Base-by-base conservation (phyloP, 1,140 invertebrate species). In the Drosophila sechellia region DNA sequence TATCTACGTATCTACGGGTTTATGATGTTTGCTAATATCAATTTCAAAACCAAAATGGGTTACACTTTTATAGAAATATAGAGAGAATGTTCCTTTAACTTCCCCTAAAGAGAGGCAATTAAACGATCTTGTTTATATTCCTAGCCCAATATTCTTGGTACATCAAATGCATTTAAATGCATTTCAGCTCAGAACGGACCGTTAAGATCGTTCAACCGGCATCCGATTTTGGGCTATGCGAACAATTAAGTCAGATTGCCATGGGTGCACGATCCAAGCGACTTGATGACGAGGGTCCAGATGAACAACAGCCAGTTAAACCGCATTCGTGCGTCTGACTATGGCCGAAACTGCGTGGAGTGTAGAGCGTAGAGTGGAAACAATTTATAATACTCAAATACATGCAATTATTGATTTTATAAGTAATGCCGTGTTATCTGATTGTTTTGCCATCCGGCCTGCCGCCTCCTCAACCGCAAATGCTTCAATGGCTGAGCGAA, bases 351-450 rank as follows among this genome's bases (percentile, higher is more conserved):
- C 68, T 69, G 50, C 50, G 35, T 37, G 4, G 35, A 37, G 49
- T 42, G 50, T 69, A 46, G 64, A 69, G 64, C 64, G 37, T 40
- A 20, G 61, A 68, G 59, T 3, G 22, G 6, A 54, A 40, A 35
- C 17, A 48, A 71, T 70, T 70, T 70, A 46, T 42, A 59, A 52
- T 48, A 35, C 39, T 46, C 49, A 58, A 66, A 48, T 66, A 55
- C 35, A 76, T 68, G 53, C 54, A 57, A 70, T 74, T 81, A 87
- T 86, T 77, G 81, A 86, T 86, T 76, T 78, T 60, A 66, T 64
- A 79, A 70, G 65, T 83, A 63, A 64, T 73, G 83, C 63, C 71
- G 68, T 64, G 64, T 61, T 73, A 60, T 66, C 60, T 57, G 79
- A 73, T 77, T 63, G 57, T 72, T 79, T 64, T 48, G 59, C 64